These are phyloP conservation scores for Drosophila ananassae DNA, from an alignment of 1,140 invertebrate species.

Conservation along the genomic window DNA sequence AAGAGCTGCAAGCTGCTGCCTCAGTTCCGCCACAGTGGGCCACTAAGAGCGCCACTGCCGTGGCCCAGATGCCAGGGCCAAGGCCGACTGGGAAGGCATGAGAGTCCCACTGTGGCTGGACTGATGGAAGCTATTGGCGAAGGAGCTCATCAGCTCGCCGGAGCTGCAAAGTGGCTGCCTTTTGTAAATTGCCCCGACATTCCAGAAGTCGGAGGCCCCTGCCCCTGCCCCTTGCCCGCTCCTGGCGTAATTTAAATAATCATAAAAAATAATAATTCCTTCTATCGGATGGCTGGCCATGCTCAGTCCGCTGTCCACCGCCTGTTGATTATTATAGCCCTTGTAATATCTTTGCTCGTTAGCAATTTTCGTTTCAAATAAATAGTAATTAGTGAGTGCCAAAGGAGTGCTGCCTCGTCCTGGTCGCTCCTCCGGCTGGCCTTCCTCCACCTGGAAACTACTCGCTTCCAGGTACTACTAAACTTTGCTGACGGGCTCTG, in stretches of 20 bases:
- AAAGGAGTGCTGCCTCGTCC: slow-evolving; percentile 41
- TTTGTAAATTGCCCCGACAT: slow-evolving; percentile 76
- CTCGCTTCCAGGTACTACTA: no score
- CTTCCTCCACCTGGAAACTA: slow-evolving; percentile 52
- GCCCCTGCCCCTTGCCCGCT: slow-evolving; percentile 30
- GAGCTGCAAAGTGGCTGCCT: slow-evolving; percentile 70
- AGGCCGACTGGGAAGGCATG: background rate
- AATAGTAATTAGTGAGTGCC: slow-evolving; percentile 80
- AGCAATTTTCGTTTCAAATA: slow-evolving; percentile 82
- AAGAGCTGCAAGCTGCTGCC: slow-evolving; percentile 67
- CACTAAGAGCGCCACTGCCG: background rate
- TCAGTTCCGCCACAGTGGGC: slow-evolving; percentile 17
- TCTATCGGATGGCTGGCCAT: slow-evolving; percentile 51
- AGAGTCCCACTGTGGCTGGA: slow-evolving; percentile 16
- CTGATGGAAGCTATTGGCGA: slow-evolving; percentile 78
- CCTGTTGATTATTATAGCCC: slow-evolving; percentile 70
- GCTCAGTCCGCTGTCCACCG: slow-evolving; percentile 15
- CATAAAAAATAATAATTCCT: slow-evolving; percentile 81
- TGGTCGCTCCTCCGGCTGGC: no score
- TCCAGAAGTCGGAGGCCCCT: slow-evolving; percentile 39
- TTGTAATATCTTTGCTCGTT: slow-evolving; percentile 79
- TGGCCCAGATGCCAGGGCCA: no score
- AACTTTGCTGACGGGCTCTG: slow-evolving; percentile 71
- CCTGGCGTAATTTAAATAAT: slow-evolving; percentile 77
- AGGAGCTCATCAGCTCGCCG: slow-evolving; percentile 32